phyloP scores from a whole-genome alignment of 1,140 invertebrate genomes.

The Vanessa tameamea region DNA sequence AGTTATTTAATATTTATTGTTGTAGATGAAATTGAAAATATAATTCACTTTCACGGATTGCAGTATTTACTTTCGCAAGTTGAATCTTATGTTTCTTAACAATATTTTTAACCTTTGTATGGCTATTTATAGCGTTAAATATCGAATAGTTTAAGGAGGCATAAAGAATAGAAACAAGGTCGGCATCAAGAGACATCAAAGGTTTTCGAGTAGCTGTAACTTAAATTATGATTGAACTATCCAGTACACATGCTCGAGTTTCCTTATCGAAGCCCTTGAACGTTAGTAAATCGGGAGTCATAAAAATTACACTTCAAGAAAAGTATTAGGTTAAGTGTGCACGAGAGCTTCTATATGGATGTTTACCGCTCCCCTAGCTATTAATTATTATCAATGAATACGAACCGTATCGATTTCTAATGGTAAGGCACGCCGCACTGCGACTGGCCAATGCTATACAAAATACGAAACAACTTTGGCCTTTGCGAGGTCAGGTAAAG shows the following conservation, averaged over 20 bases:
- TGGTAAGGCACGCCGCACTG: constrained; percentile 60
- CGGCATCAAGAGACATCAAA: constrained; percentile 61
- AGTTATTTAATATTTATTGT: constrained; percentile 42
- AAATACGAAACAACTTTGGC: constrained; percentile 21
- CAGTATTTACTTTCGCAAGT: constrained; percentile 60
- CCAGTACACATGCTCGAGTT: constrained; percentile 54
- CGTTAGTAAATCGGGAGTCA: constrained; percentile 70
- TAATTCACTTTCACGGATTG: constrained; percentile 59
- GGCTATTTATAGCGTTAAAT: constrained; percentile 42
- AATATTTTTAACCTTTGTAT: constrained; percentile 45
- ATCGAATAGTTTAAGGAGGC: constrained; percentile 53
- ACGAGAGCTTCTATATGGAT: constrained; percentile 44
- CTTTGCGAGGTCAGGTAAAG: constrained; percentile 54
- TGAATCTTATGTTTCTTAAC: constrained; percentile 49
- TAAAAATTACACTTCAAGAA: constrained; percentile 71
- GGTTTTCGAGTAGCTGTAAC: constrained; percentile 54
- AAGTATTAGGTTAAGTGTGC: constrained; percentile 59
- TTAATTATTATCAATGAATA: constrained; percentile 70
- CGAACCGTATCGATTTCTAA: constrained; percentile 70
- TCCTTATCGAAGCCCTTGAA: constrained; percentile 69
- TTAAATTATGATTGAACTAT: constrained; percentile 52
- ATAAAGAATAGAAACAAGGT: constrained; percentile 44
- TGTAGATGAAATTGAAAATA: constrained; percentile 54
- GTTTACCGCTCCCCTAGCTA: constrained; percentile 49
- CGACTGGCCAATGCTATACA: constrained; percentile 49